Percentiles rank a stretch among this genome's conserved stretches.
These are phyloP conservation scores for Carposina sasakii DNA, from an alignment of 1,140 invertebrate species.

Conservation along the genomic window DNA sequence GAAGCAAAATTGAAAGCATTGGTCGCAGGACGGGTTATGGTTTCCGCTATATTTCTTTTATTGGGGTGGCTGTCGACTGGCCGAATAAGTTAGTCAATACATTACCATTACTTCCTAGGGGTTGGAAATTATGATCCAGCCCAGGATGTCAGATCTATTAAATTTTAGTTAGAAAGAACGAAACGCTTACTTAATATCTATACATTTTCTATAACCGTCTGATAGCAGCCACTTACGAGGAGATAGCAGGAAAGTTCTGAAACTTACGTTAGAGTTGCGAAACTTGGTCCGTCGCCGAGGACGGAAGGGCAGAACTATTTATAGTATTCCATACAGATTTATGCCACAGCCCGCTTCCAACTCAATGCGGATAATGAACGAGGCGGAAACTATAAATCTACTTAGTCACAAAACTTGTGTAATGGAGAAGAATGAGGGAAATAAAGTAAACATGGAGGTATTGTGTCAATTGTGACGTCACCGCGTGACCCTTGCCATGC, in stretches of 20 bases:
- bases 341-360: slow-evolving; percentile 40
- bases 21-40: slow-evolving; percentile 48
- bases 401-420: slow-evolving; percentile 59
- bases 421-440: slow-evolving; percentile 55
- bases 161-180: no score
- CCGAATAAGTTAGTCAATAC: no score
- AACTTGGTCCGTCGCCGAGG: slow-evolving; percentile 46
- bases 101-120: no score
- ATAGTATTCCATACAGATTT: slow-evolving; percentile 64
- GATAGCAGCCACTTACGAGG: no score
- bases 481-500: slow-evolving; percentile 42
- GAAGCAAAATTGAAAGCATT: slow-evolving; percentile 35
- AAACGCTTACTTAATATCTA: no score
- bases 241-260: slow-evolving; percentile 18
- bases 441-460: no score
- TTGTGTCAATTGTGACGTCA: slow-evolving; percentile 32
- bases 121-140: no score
- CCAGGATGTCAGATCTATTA: no score
- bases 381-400: slow-evolving; percentile 70
- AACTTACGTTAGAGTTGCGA: slow-evolving; percentile 37
- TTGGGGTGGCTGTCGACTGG: slow-evolving; percentile 24
- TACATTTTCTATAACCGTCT: no score
- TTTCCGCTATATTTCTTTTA: slow-evolving; percentile 60
- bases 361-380: slow-evolving; percentile 68
- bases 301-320: slow-evolving; percentile 47